A percentile compares a stretch with the other conserved stretches of the same genome.
phyloP scores from a whole-genome alignment of 2,888 invertebrate genomes.

The Xestobium rufovillosum region DNA sequence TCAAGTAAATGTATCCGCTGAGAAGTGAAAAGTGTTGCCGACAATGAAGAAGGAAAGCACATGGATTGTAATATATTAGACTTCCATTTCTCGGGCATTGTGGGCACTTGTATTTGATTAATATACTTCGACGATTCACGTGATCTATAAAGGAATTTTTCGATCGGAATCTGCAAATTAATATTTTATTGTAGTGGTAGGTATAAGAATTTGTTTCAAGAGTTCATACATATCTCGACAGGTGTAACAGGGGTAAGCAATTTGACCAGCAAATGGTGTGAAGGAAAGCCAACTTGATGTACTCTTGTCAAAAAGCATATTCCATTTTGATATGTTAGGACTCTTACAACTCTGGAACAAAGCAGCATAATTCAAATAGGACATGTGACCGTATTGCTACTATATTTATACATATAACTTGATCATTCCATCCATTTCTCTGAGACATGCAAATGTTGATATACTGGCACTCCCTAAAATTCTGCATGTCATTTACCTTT shows the following conservation, averaged over 20 bases:
- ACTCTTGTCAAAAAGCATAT: constrained; percentile 31
- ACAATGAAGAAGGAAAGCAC: constrained; percentile 37
- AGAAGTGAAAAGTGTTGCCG: constrained; percentile 33
- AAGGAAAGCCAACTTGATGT: constrained; percentile 32
- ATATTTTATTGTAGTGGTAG: constrained; percentile 13
- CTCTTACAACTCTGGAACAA: constrained; percentile 27
- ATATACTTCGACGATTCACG: constrained; percentile 35
- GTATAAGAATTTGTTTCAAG: too few species aligned
- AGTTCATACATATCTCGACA: constrained; percentile 50
- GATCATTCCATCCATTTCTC: too few species aligned
- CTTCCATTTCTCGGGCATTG: constrained; percentile 25
- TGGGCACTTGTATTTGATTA: constrained; percentile 35
- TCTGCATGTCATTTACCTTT: too few species aligned
- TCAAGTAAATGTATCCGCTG: constrained; percentile 33
- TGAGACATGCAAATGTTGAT: too few species aligned
- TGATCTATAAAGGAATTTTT: constrained; percentile 38
- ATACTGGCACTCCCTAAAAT: too few species aligned
- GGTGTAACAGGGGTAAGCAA: constrained; percentile 46
- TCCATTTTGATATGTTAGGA: constrained; percentile 31
- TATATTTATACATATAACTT: too few species aligned
- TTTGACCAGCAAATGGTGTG: constrained; percentile 38
- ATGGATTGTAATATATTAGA: constrained; percentile 38
- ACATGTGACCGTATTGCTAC: too few species aligned
- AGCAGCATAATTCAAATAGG: too few species aligned
- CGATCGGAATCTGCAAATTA: constrained; percentile 36